phyloP scores from a whole-genome alignment of 1,140 invertebrate species.

The Amyelois transitella region DNA sequence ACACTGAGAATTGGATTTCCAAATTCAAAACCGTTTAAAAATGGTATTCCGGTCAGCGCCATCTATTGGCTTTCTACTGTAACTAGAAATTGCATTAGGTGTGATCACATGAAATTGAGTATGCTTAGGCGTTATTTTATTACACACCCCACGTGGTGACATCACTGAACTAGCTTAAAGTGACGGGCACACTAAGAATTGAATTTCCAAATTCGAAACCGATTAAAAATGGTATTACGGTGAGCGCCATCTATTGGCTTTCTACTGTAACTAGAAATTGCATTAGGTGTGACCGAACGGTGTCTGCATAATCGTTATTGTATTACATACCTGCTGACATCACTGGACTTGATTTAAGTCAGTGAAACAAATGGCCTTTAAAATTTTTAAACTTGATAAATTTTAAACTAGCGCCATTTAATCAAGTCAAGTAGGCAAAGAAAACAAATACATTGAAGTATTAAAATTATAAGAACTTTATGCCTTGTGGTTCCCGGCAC shows the following conservation, averaged over 20 bases:
- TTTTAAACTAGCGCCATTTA: too few species aligned
- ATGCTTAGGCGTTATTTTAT: slow-evolving; percentile 21
- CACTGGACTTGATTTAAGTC: background rate
- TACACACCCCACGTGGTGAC: slow-evolving; percentile 13
- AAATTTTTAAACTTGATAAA: too few species aligned
- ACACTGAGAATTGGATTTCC: background rate
- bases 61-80: too few species aligned
- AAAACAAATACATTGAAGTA: too few species aligned
- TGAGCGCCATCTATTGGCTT: too few species aligned
- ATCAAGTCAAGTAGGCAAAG: too few species aligned
- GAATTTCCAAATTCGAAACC: background rate
- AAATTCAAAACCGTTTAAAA: background rate
- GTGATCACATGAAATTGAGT: slow-evolving; percentile 27
- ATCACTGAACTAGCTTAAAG: background rate
- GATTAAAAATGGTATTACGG: too few species aligned
- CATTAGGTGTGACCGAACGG: slow-evolving; percentile 16
- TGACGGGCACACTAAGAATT: background rate
- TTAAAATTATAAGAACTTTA: too few species aligned
- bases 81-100: slow-evolving; percentile 2
- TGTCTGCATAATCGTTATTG: slow-evolving; percentile 21
- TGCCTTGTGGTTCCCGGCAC: too few species aligned
- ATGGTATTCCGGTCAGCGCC: too few species aligned
- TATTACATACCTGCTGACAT: slow-evolving; percentile 17
- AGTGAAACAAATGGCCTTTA: too few species aligned
- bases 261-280: too few species aligned